Evolutionary conservation across 2,888 invertebrate species (phyloP).

Genomic region (Pollenia griseotomentosa): DNA sequence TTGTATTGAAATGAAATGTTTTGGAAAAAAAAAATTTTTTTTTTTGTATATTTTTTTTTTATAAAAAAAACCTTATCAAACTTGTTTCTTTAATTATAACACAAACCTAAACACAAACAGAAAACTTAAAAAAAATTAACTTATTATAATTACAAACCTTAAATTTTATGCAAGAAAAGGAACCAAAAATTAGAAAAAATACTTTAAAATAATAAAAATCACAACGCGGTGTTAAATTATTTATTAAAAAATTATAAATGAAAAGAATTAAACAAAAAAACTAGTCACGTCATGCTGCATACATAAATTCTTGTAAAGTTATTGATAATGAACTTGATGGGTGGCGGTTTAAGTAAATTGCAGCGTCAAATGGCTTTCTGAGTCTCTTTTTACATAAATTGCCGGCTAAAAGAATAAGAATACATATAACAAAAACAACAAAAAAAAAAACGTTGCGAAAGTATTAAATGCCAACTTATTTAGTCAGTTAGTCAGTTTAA

Average conservation of each 20-base stretch:
- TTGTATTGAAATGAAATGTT: conserved; percentile 51
- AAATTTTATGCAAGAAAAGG: not conserved
- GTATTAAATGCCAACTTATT: conserved; percentile 40
- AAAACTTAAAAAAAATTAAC: not conserved
- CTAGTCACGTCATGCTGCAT: conserved; percentile 40
- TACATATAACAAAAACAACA: conserved; percentile 11
- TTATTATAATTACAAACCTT: conserved; percentile 8
- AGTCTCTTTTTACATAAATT: conserved; percentile 57
- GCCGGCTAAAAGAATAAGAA: conserved; percentile 65
- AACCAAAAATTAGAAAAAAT: not conserved
- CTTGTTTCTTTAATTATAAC: conserved; percentile 38
- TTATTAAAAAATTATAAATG: conserved; percentile 37
- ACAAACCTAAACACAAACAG: not conserved
- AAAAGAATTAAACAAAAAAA: not conserved
- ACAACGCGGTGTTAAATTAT: conserved; percentile 49
- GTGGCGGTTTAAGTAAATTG: conserved; percentile 17
- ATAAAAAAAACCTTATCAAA: conserved; percentile 25
- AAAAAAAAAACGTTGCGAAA: conserved; percentile 56
- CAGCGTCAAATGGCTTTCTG: conserved; percentile 2
- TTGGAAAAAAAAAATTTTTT: not conserved
- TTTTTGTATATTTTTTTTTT: not conserved
- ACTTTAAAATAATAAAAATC: not conserved
- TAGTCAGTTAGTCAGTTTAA: not conserved
- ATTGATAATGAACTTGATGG: conserved; percentile 71
- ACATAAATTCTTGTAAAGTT: conserved; percentile 38